A percentile compares a stretch with the other conserved stretches of the same genome.
phyloP scores from a whole-genome alignment of 2,113 vertebrate genomes.

The cat (Felis catus) region F.catus_Fca126_mat1.0 CM031413.1:24682001-24682500 shows the following conservation, averaged over 20 bases:
- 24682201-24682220: neutral
- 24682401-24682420: conserved; percentile 30
- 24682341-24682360: neutral
- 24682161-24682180: neutral
- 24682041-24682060: neutral
- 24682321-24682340: neutral
- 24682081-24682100: neutral
- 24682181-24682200: neutral
- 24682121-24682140: neutral
- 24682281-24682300: neutral
- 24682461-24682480: neutral
- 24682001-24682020: neutral
- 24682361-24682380: neutral
- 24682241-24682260: conserved; percentile 15
- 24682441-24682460: neutral
- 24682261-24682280: conserved; percentile 26
- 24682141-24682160: conserved; percentile 15
- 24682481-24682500: conserved; percentile 12
- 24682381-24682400: neutral
- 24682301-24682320: neutral
- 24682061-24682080: neutral
- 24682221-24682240: neutral
- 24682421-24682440: neutral
- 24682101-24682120: neutral
- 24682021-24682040: conserved; percentile 28